Conservation (phyloP, 1,140 invertebrate genomes). For the Drosophila malerkotliana region DNA sequence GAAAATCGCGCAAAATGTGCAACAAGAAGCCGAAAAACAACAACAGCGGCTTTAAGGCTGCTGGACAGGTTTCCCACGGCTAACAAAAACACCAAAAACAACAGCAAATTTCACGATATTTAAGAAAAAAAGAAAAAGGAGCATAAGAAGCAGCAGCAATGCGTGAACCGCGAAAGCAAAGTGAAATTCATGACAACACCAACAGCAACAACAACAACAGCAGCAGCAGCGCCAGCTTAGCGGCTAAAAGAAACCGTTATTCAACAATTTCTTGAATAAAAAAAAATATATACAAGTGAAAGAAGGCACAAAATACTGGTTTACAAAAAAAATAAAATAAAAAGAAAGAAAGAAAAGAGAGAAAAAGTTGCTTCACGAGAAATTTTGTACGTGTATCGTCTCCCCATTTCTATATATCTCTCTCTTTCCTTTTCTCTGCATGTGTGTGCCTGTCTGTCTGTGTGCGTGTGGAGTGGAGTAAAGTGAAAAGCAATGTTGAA, state of each 20-base stretch:
- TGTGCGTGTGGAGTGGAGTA: slow-evolving; percentile 44
- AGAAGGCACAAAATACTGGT: slow-evolving; percentile 80
- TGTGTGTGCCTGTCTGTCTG: slow-evolving; percentile 27
- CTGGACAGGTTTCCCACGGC: slow-evolving; percentile 61
- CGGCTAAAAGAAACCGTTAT: slow-evolving; percentile 73
- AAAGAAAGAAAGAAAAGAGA: slow-evolving; percentile 57
- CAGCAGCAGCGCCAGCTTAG: slow-evolving; percentile 31
- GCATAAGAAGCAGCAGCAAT: slow-evolving; percentile 50
- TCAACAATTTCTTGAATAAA: slow-evolving; percentile 76
- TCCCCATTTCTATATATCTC: slow-evolving; percentile 38
- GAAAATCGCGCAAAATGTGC: slow-evolving; percentile 36
- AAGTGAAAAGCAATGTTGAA: slow-evolving; percentile 77
- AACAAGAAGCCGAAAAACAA: slow-evolving; percentile 46
- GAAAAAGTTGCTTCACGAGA: slow-evolving; percentile 74
- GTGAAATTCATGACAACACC: slow-evolving; percentile 74
- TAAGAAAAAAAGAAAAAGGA: slow-evolving; percentile 22
- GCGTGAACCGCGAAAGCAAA: slow-evolving; percentile 71
- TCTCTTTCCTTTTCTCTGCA: slow-evolving; percentile 16
- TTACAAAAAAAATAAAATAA: slow-evolving; percentile 53
- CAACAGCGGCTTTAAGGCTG: slow-evolving; percentile 52
- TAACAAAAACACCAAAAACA: slow-evolving; percentile 37
- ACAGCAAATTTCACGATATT: slow-evolving; percentile 8
- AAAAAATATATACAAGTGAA: slow-evolving; percentile 67
- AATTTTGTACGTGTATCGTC: slow-evolving; percentile 69
- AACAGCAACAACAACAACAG: slow-evolving; percentile 31